Conservation (phyloP, 1,140 invertebrate species). For the Pentalonia nigronervosa region DNA sequence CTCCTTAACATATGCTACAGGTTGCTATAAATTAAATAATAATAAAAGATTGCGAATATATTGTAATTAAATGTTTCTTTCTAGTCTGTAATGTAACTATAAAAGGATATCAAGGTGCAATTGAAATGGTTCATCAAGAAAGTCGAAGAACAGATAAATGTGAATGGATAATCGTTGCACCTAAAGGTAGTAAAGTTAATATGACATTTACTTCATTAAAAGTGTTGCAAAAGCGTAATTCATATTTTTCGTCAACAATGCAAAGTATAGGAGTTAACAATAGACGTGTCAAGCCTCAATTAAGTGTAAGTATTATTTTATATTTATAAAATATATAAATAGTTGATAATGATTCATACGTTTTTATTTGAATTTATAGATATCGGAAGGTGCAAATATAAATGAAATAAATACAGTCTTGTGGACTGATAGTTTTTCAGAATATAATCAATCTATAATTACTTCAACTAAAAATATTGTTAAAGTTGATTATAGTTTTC, state of each 20-base stretch:
- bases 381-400: slow-evolving; percentile 33
- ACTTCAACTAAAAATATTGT: slow-evolving; percentile 30
- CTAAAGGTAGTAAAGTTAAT: slow-evolving; percentile 67
- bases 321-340: not conserved
- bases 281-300: not conserved
- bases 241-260: not conserved
- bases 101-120: slow-evolving; percentile 72
- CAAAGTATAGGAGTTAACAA: not conserved
- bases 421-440: not conserved
- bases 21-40: slow-evolving; percentile 64
- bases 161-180: slow-evolving; percentile 68
- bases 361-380: slow-evolving; percentile 6
- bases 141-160: slow-evolving; percentile 69
- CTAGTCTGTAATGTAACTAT: slow-evolving; percentile 71
- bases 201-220: slow-evolving; percentile 67
- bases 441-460: not conserved
- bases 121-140: slow-evolving; percentile 69
- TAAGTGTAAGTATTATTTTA: not conserved
- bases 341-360: not conserved
- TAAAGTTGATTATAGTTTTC: not conserved
- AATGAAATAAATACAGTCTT: slow-evolving; percentile 33
- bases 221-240: slow-evolving; percentile 62
- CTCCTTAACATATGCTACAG: slow-evolving; percentile 71
- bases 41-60: not conserved
- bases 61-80: slow-evolving; percentile 59